phyloP scores from a whole-genome alignment of 2,888 invertebrate genomes.

The Anorthoa munda region DNA sequence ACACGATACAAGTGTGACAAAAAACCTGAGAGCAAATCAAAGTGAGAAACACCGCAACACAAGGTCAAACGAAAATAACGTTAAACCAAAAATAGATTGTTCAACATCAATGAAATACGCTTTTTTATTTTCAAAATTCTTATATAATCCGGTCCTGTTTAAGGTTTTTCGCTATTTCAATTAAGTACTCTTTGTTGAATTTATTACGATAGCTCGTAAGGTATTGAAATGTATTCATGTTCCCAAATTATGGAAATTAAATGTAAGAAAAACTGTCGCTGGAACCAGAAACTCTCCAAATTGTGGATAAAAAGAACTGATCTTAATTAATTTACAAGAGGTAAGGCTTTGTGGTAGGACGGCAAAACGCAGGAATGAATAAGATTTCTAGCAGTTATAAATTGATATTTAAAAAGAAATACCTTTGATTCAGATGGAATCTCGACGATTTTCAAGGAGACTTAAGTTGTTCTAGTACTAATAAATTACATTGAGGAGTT shows the following conservation, averaged over 20 bases:
- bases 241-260: conserved; percentile 36
- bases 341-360: conserved; percentile 25
- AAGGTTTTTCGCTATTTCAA: conserved; percentile 36
- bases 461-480: conserved; percentile 30
- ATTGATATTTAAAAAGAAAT: conserved; percentile 45
- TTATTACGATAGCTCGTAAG: conserved; percentile 14
- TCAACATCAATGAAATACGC: not conserved
- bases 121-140: not conserved
- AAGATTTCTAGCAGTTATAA: conserved; percentile 34
- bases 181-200: conserved; percentile 35
- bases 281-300: conserved; percentile 30
- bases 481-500: conserved; percentile 50
- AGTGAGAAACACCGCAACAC: not conserved
- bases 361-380: conserved; percentile 38
- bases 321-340: conserved; percentile 56
- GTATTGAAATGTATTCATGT: conserved; percentile 50
- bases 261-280: conserved; percentile 52
- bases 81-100: conserved; percentile 5
- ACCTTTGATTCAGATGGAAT: conserved; percentile 37
- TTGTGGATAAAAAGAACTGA: conserved; percentile 40
- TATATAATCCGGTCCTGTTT: not conserved
- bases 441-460: conserved; percentile 41
- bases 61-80: conserved; percentile 17
- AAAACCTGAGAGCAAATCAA: conserved; percentile 6
- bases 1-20: not conserved